phyloP scores from a whole-genome alignment of 2,113 vertebrate species.

The Petroica traversi region DNA sequence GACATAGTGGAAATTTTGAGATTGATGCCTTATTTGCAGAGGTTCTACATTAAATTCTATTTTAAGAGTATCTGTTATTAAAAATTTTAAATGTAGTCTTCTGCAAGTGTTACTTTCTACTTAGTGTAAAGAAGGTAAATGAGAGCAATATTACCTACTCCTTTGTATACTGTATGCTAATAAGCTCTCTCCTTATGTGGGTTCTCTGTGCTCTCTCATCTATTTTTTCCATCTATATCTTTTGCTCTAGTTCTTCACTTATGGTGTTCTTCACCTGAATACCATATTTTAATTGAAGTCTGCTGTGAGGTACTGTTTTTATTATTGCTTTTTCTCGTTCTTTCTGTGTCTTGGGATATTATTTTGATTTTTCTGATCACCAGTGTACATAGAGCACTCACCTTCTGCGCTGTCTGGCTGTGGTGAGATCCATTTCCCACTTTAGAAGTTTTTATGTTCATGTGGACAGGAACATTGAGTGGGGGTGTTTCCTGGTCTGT shows the following conservation, averaged over 20 bases:
- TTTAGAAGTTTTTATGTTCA: not conserved
- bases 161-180: not conserved
- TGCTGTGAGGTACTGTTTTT: not conserved
- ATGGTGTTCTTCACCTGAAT: not conserved
- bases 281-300: not conserved
- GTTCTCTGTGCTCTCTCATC: not conserved
- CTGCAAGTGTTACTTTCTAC: not conserved
- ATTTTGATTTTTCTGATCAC: not conserved
- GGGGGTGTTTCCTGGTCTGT: not conserved
- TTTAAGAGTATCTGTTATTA: not conserved
- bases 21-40: not conserved
- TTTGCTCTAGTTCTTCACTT: not conserved
- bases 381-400: too few species aligned
- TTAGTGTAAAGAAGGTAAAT: not conserved
- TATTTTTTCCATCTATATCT: not conserved
- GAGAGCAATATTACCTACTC: not conserved
- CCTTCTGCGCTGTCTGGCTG: not conserved
- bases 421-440: not conserved
- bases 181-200: not conserved
- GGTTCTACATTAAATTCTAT: not conserved
- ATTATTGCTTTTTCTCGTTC: not conserved
- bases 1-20: not conserved
- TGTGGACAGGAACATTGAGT: accelerated
- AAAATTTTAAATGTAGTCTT: not conserved
- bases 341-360: not conserved